phyloP scores from a whole-genome alignment of 30 jellyfish, hydroid and myxozoan species.

The Phacellophora camtschatica region DNA sequence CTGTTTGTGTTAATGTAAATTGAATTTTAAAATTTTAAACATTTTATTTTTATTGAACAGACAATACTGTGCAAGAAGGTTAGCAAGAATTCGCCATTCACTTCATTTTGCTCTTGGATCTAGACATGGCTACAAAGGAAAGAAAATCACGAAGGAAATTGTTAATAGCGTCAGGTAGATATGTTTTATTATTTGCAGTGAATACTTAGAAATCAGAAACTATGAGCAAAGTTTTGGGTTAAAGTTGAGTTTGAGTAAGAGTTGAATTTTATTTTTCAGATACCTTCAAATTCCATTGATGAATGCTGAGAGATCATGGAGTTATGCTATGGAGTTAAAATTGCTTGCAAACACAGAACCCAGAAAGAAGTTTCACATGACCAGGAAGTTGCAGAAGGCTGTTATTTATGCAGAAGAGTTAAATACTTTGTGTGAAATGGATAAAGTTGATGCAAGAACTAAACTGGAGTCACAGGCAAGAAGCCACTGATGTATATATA shows the following conservation, averaged over 20 bases:
- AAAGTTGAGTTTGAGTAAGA: too few species aligned
- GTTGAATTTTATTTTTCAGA: conserved; percentile 35
- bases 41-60: conserved; percentile 46
- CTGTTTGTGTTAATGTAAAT: too few species aligned
- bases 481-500: neutral
- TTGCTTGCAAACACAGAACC: conserved; percentile 98
- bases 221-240: too few species aligned
- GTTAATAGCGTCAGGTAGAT: conserved; percentile 83
- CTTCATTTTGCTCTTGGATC: conserved; percentile 90
- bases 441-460: conserved; percentile 93
- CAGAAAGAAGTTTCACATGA: conserved; percentile 96
- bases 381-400: conserved; percentile 91
- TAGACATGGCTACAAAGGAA: conserved; percentile 98
- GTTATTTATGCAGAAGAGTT: conserved; percentile 92
- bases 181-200: neutral
- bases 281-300: conserved; percentile 74
- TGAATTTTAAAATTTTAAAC: too few species aligned
- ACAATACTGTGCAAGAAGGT: conserved; percentile 94
- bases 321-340: conserved; percentile 98
- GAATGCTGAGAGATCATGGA: conserved; percentile 99
- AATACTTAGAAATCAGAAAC: neutral
- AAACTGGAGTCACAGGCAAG: conserved; percentile 93
- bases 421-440: conserved; percentile 71
- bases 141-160: conserved; percentile 76
- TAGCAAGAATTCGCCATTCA: conserved; percentile 87